phyloP scores from a whole-genome alignment of 2,797 vertebrate species.

The Hippopotamyrus pictus region DNA sequence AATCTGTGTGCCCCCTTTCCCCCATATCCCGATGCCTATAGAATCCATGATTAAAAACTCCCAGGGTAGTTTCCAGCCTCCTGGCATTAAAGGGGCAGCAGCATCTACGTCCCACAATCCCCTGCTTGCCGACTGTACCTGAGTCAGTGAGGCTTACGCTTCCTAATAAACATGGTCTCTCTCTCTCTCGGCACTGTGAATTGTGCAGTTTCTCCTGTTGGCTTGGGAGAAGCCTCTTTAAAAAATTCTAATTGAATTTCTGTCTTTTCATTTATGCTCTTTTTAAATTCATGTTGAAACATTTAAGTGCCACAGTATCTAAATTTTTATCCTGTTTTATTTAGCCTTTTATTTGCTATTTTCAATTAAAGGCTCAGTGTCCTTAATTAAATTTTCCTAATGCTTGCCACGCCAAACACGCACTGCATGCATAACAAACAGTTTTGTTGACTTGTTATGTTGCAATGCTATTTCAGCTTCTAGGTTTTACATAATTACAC shows the following conservation, averaged over 20 bases:
- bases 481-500: neutral
- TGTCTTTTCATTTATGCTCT: neutral
- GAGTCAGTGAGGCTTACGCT: neutral
- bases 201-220: neutral
- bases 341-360: neutral
- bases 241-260: constrained; percentile 2
- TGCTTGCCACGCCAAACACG: neutral
- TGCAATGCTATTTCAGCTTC: neutral
- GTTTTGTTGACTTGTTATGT: neutral
- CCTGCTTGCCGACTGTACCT: neutral
- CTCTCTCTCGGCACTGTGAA: neutral
- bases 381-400: neutral
- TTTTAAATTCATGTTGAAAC: neutral
- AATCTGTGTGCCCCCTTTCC: neutral
- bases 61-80: neutral
- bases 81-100: neutral
- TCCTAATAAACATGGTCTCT: neutral
- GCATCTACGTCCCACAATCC: neutral
- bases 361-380: neutral
- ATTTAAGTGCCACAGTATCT: neutral
- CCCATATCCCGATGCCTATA: neutral
- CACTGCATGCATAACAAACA: neutral
- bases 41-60: neutral
- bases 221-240: neutral
- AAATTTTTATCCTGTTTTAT: neutral